Percentiles rank a stretch among this genome's conserved stretches.
Conservation (phyloP, 2,888 invertebrate species). For the Neoascia interrupta region DNA sequence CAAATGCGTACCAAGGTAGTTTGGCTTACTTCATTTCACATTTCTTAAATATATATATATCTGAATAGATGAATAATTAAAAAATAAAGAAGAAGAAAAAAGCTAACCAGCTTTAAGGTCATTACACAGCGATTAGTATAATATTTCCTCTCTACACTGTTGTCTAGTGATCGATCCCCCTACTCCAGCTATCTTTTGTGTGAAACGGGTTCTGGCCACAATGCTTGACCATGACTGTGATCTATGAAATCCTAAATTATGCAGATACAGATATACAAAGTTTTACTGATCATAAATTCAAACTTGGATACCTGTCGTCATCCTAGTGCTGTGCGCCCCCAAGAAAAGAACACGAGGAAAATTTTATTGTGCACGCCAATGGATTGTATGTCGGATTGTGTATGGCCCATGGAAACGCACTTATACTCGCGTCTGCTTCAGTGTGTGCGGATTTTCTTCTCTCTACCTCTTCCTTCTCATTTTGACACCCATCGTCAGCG, state of each 20-base stretch:
- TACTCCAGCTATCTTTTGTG: background rate
- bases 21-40: slow-evolving; percentile 37
- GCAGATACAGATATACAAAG: background rate
- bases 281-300: slow-evolving; percentile 16
- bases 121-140: slow-evolving; percentile 37
- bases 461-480: slow-evolving; percentile 65
- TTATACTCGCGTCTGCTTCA: slow-evolving; percentile 1
- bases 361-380: slow-evolving; percentile 43
- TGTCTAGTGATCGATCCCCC: no score
- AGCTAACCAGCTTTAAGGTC: slow-evolving; percentile 42
- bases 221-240: slow-evolving; percentile 63
- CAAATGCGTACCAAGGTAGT: slow-evolving; percentile 46
- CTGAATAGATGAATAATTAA: slow-evolving; percentile 40
- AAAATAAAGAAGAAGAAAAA: slow-evolving; percentile 13
- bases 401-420: slow-evolving; percentile 32
- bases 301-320: slow-evolving; percentile 6
- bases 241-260: slow-evolving; percentile 52
- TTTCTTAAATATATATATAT: slow-evolving; percentile 46
- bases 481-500: slow-evolving; percentile 22
- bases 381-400: slow-evolving; percentile 14
- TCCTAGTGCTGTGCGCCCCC: slow-evolving; percentile 6
- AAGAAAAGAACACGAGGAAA: background rate
- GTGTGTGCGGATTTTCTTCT: background rate
- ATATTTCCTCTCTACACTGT: no score
- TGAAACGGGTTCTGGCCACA: slow-evolving; percentile 33